A percentile compares a stretch with the other conserved stretches of the same genome.
Evolutionary conservation across 2,888 invertebrate species (phyloP).

Genomic region (Brachycybe producta): DNA sequence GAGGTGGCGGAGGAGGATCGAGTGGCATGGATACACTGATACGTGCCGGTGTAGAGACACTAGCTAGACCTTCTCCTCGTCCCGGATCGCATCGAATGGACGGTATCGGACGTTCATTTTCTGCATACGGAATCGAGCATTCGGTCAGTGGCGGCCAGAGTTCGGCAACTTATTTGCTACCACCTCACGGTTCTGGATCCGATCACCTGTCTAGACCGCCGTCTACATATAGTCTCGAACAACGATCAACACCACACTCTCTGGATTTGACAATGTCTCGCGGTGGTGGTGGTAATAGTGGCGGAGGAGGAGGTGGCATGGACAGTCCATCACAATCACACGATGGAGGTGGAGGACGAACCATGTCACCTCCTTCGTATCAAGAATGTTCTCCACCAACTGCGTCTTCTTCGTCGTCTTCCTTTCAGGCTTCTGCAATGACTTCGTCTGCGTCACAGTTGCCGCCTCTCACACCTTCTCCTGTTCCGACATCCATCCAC

Average conservation of each 20-base stretch:
- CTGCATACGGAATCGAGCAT: neutral
- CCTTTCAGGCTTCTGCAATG: neutral
- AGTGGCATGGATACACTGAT: too few relatives aligned
- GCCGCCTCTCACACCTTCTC: conserved; percentile 13
- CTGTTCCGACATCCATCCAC: conserved; percentile 11
- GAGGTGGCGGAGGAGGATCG: too few relatives aligned
- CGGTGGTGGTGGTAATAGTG: neutral
- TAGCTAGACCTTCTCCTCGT: conserved; percentile 8
- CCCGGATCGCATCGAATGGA: conserved; percentile 7
- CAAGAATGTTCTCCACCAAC: conserved; percentile 13
- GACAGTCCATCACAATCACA: conserved; percentile 2
- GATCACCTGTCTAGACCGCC: conserved; percentile 1
- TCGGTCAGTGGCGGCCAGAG: neutral
- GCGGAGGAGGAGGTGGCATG: neutral
- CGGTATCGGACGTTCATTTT: conserved; percentile 6
- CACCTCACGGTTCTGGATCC: neutral
- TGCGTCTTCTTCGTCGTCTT: conserved; percentile 2
- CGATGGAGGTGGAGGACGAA: neutral
- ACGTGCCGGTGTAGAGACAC: conserved; percentile 2
- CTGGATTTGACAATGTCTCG: conserved; percentile 11
- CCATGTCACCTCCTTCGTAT: conserved; percentile 3
- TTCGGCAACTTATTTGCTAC: neutral
- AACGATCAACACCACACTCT: conserved; percentile 3
- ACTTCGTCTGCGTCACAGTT: conserved; percentile 9
- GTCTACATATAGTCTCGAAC: neutral